Percentiles rank a stretch among this genome's conserved stretches.
Conservation (phyloP, 2,113 vertebrate species). For the Podarcis raffonei region DNA sequence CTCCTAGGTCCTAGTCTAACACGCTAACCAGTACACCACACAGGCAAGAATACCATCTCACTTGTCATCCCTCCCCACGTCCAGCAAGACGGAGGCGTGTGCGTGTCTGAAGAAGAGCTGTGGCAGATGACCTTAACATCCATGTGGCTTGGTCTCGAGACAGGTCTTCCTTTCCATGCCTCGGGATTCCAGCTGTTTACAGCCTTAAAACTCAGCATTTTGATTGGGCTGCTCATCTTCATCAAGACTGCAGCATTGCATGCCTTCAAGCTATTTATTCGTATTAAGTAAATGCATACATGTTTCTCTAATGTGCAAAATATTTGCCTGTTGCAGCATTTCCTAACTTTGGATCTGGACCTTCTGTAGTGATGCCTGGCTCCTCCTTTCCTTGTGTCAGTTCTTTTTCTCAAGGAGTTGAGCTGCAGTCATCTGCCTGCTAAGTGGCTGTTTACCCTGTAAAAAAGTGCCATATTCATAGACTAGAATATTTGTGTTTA, state of each 20-base stretch:
- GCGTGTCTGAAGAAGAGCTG: too few species aligned
- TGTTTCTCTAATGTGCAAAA: neutral
- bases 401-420: neutral
- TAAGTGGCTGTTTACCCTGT: neutral
- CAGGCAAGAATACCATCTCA: too few species aligned
- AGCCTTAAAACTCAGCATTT: too few species aligned
- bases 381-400: neutral
- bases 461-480: neutral
- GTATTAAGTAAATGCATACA: neutral
- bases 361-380: neutral
- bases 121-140: too few species aligned
- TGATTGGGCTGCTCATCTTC: neutral
- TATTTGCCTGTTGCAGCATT: neutral
- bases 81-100: too few species aligned
- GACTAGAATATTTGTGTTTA: rapidly evolving
- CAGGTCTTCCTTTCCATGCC: neutral
- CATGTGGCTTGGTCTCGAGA: neutral
- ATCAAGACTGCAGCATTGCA: neutral
- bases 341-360: neutral
- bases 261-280: neutral
- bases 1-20: too few species aligned
- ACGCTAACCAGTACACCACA: too few species aligned
- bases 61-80: too few species aligned
- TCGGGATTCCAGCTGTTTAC: neutral
- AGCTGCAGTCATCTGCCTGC: neutral